Conservation (phyloP, 1,140 invertebrate species). For the Drosophila aff. region DNA sequence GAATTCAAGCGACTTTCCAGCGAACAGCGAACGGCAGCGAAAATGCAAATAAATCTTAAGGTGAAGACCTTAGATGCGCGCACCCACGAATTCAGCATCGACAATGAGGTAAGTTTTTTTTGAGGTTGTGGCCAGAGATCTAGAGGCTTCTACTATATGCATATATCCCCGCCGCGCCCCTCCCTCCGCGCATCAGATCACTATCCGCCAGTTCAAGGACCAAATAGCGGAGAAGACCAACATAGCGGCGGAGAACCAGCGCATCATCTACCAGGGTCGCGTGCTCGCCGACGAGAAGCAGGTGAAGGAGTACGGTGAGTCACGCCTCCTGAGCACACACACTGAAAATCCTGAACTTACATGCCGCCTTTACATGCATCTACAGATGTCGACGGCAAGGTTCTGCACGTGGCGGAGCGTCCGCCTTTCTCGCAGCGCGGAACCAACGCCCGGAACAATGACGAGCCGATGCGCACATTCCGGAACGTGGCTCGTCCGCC, state of each 20-base stretch:
- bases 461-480: conserved; percentile 73
- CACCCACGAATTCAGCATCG: conserved; percentile 93
- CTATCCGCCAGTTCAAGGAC: conserved; percentile 94
- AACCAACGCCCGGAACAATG: conserved; percentile 78
- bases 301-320: conserved; percentile 93
- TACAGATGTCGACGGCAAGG: conserved; percentile 95
- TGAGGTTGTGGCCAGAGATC: conserved; percentile 62
- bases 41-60: conserved; percentile 92
- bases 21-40: conserved; percentile 47
- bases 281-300: conserved; percentile 96
- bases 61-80: conserved; percentile 97
- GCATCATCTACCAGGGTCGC: conserved; percentile 96
- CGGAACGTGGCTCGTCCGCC: conserved; percentile 72
- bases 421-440: conserved; percentile 87
- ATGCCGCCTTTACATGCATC: neutral
- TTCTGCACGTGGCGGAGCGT: conserved; percentile 96
- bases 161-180: neutral
- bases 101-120: conserved; percentile 91
- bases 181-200: conserved; percentile 87
- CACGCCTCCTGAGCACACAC: conserved; percentile 32
- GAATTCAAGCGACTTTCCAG: conserved; percentile 51
- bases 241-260: conserved; percentile 92
- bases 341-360: neutral
- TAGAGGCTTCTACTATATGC: conserved; percentile 27
- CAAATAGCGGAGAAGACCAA: conserved; percentile 91